These are phyloP conservation scores for Artibeus lituratus DNA, from an alignment of 2,797 vertebrate genomes.

Conservation along the genomic window DNA sequence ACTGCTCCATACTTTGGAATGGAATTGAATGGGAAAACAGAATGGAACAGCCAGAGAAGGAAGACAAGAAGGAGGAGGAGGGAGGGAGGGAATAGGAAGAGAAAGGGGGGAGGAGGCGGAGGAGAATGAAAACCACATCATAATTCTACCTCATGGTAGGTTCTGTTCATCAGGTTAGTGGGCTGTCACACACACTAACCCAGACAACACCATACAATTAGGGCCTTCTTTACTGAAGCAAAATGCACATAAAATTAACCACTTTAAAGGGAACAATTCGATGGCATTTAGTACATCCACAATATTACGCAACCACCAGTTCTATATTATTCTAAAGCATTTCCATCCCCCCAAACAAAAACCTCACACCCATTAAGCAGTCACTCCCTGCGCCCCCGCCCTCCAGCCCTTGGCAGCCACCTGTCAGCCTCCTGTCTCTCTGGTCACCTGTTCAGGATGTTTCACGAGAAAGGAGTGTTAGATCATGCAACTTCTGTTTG, in stretches of 20 bases:
- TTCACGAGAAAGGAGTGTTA: not conserved
- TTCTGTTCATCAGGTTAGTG: not conserved
- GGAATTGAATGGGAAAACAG: not conserved
- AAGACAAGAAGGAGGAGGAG: not conserved
- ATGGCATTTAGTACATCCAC: not conserved
- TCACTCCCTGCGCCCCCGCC: not conserved
- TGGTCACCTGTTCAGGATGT: not conserved
- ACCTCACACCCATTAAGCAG: not conserved
- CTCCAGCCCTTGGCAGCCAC: not conserved
- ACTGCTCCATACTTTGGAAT: not conserved
- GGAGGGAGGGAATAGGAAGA: not conserved
- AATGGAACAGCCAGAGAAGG: not conserved
- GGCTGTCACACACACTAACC: not conserved
- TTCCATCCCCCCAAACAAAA: not conserved
- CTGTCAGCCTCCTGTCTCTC: not conserved
- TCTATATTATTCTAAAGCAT: not conserved
- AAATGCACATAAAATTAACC: slow-evolving; percentile 44
- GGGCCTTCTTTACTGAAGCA: not conserved
- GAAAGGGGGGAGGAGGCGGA: too few relatives aligned
- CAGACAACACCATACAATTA: not conserved
- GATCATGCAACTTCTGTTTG: not conserved
- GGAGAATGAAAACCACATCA: not conserved
- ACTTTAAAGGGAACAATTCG: not conserved
- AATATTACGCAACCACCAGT: not conserved
- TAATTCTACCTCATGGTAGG: not conserved